phyloP scores from a whole-genome alignment of 2,113 vertebrate species.

The Piprites chloris region DNA sequence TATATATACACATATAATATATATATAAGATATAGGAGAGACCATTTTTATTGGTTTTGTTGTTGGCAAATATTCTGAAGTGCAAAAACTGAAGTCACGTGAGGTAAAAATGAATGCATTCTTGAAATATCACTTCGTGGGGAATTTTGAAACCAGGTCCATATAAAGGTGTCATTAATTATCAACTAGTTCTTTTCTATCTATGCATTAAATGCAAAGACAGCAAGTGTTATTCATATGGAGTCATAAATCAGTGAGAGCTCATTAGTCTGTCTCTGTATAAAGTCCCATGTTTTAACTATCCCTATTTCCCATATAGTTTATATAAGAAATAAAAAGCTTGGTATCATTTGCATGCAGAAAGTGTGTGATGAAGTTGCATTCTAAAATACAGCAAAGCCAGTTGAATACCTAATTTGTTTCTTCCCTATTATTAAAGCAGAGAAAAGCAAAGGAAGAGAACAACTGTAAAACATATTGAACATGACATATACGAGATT shows the following conservation, averaged over 20 bases:
- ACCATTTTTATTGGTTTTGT: neutral
- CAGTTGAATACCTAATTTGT: neutral
- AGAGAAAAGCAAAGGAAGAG: neutral
- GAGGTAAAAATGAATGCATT: neutral
- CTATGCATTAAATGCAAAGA: neutral
- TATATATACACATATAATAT: too few species aligned
- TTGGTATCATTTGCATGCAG: neutral
- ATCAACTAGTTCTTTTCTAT: neutral
- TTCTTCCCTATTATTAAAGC: neutral
- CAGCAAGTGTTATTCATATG: neutral
- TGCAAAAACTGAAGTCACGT: neutral
- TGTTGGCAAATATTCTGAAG: neutral
- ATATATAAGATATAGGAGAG: neutral
- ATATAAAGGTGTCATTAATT: neutral
- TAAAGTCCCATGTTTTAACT: neutral
- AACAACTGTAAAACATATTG: neutral
- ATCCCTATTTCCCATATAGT: neutral
- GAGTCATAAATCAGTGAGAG: neutral
- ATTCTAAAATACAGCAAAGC: neutral
- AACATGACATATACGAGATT: neutral
- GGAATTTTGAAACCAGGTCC: neutral
- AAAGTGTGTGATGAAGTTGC: neutral
- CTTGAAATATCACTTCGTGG: neutral
- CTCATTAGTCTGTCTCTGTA: neutral
- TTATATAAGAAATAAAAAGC: constrained; percentile 22